phyloP scores from a whole-genome alignment of 2,113 vertebrate species.

The Loxodonta africana region DNA sequence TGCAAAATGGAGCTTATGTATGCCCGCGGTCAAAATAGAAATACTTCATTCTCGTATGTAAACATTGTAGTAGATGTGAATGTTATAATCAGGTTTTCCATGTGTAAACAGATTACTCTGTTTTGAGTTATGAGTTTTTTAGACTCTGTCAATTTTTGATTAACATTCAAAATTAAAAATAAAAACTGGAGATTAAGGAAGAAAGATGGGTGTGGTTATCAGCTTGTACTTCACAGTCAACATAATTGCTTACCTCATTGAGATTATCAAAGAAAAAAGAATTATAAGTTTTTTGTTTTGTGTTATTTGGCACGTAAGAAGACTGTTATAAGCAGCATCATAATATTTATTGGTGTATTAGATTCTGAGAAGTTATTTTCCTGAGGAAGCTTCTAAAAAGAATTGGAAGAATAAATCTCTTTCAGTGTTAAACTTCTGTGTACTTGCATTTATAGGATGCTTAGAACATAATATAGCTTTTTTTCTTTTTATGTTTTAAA shows the following conservation, averaged over 20 bases:
- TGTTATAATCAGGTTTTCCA: neutral
- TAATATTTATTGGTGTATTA: neutral
- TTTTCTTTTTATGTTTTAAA: conserved; percentile 11
- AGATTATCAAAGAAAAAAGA: conserved; percentile 14
- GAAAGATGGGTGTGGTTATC: neutral
- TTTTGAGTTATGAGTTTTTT: conserved; percentile 2
- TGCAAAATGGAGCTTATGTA: neutral
- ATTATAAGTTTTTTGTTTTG: conserved; percentile 15
- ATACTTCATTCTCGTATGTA: neutral
- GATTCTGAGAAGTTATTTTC: neutral
- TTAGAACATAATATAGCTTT: conserved; percentile 21
- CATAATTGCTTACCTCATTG: neutral
- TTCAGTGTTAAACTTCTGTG: neutral
- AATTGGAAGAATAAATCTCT: neutral
- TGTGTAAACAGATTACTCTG: neutral
- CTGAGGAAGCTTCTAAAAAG: conserved; percentile 10
- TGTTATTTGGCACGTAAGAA: neutral
- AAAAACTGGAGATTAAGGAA: neutral
- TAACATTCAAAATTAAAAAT: conserved; percentile 35
- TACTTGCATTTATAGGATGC: neutral
- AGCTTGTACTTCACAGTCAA: neutral
- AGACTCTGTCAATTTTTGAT: conserved; percentile 33
- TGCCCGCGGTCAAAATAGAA: conserved; percentile 1
- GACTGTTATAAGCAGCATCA: neutral
- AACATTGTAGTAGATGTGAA: neutral